Evolutionary conservation across 2,888 invertebrate species (phyloP).

Genomic region (Drosophila yooni): DNA sequence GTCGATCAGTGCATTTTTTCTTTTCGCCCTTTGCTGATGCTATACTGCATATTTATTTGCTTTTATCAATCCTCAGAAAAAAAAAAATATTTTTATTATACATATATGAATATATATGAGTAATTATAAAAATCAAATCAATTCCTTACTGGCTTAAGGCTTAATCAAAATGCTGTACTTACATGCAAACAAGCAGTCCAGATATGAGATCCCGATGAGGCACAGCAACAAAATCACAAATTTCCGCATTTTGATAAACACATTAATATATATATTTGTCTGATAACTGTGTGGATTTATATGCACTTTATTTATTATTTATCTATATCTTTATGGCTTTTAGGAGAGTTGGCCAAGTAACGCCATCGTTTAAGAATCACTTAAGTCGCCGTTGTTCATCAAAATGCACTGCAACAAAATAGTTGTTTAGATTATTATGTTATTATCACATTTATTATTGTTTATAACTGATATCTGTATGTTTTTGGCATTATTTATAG

Average conservation of each 20-base stretch:
- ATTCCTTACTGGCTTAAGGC: neutral
- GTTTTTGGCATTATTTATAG: neutral
- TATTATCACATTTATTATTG: neutral
- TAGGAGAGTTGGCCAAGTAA: slow-evolving; percentile 10
- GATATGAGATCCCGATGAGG: slow-evolving; percentile 41
- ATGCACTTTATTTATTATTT: neutral
- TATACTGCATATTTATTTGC: neutral
- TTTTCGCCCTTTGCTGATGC: neutral
- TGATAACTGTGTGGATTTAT: slow-evolving; percentile 7
- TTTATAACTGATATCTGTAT: neutral
- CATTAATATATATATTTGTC: slow-evolving; percentile 8
- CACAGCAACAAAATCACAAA: slow-evolving; percentile 23
- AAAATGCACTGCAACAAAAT: slow-evolving; percentile 53
- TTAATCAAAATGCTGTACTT: slow-evolving; percentile 35
- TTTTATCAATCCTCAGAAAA: slow-evolving; percentile 39
- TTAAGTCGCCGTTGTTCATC: slow-evolving; percentile 1
- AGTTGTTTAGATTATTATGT: slow-evolving; percentile 3
- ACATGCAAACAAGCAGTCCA: slow-evolving; percentile 31
- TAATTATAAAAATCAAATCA: neutral
- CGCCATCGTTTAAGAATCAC: slow-evolving; percentile 35
- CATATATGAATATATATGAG: neutral
- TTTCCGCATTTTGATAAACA: slow-evolving; percentile 38
- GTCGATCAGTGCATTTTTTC: neutral
- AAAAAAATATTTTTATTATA: neutral
- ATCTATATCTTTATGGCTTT: slow-evolving; percentile 3